Evolutionary conservation across 1,140 invertebrate genomes (phyloP).

Genomic region (Sesamia nonagrioides): DNA sequence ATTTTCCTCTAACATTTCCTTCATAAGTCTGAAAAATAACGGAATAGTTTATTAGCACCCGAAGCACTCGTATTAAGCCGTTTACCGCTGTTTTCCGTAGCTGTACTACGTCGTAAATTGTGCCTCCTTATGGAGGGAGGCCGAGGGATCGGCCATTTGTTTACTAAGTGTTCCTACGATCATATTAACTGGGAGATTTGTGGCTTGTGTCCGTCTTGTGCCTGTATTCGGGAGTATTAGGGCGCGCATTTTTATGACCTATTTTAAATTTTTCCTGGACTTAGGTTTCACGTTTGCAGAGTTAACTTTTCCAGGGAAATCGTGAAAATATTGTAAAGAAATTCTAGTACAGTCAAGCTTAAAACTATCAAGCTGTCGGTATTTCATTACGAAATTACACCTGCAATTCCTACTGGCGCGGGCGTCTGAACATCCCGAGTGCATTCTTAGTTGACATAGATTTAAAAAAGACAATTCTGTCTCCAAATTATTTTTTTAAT

Average conservation of each 20-base stretch:
- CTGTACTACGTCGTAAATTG: slow-evolving; percentile 11
- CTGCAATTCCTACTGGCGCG: too few relatives aligned
- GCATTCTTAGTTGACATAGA: too few relatives aligned
- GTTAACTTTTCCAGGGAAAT: neutral
- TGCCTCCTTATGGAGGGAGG: neutral
- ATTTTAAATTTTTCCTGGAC: too few relatives aligned
- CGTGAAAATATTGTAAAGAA: neutral
- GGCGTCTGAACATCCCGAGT: too few relatives aligned
- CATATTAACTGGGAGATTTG: slow-evolving; percentile 31
- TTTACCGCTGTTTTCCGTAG: slow-evolving; percentile 1
- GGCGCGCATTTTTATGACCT: too few relatives aligned
- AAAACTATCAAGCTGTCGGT: neutral
- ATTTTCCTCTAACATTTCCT: neutral
- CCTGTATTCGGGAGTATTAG: too few relatives aligned
- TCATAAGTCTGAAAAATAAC: slow-evolving; percentile 1
- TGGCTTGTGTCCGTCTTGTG: too few relatives aligned
- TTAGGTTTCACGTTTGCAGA: too few relatives aligned
- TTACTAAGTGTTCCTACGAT: neutral
- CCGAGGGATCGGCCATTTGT: slow-evolving; percentile 1
- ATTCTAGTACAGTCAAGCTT: neutral
- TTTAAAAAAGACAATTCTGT: too few relatives aligned
- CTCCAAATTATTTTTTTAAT: too few relatives aligned
- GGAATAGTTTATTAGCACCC: neutral
- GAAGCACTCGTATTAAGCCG: slow-evolving; percentile 8
- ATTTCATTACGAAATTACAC: slow-evolving; percentile 8